Evolutionary conservation across 2,113 vertebrate species (phyloP), one percentile per base, ranked within the genome.

Genomic region (Psilopogon haemacephalus): DNA sequence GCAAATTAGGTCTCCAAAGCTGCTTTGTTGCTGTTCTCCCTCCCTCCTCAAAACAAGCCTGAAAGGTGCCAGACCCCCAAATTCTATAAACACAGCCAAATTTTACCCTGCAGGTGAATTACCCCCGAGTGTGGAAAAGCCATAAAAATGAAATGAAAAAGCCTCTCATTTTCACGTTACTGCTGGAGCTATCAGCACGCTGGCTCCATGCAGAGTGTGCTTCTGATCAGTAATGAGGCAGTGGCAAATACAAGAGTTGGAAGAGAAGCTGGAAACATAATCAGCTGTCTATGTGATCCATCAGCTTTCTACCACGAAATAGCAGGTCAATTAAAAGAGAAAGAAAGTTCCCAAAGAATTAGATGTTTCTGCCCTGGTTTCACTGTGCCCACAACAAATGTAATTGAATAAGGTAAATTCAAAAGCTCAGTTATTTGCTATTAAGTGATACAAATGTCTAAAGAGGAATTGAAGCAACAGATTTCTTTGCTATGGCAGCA

Each of bases 381-480:
- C 35, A 4, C 55, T 23, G 81, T 77, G 84, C 91, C 94, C 95
- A 91, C 89, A 97, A 95, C 93, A 95, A 96, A 96, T 90, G 83
- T 73, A 87, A 83, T 80, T 89, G 38, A 83, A 91, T 90, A 59
- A 79, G 94, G 83, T n/a, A 93, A 95, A 96, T 80, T 59, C 60
- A 46, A 92, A 86, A 86, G 80, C 71, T 82, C 13, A 3, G 72
- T 88, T 90, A 85, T 91, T 94, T 86, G 89, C 52, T 80, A 86
- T 54, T 68, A 55, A 89, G 80, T 86, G 82, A 92, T 65, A 86
- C 65, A 94, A 92, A 84, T 18, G 71, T 21, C 93, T 95, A 94
- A 95, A 54, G 64, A 93, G 76, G 95, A 92, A 96, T 75, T 37
- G 92, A 93, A 95, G 97, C 95, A 97, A 84, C 95, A 96, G 97